Base-by-base conservation (phyloP, 2,888 invertebrate genomes). In the Deilephila elpenor region DNA sequence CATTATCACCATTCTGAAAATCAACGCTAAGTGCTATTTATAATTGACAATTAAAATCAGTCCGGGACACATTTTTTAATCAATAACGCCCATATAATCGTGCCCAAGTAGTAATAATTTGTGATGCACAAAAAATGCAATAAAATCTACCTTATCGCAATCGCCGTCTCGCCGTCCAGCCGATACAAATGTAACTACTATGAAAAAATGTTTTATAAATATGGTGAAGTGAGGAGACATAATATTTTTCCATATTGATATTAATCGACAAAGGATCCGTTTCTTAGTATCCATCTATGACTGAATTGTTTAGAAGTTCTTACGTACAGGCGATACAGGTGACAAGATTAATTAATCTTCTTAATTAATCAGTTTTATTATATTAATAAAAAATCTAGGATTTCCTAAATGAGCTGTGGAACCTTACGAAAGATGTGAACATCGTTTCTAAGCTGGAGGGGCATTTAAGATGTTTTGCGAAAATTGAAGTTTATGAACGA, bases 121-220 rank as follows among this genome's bases (percentile, higher is more conserved):
- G 20, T 20, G 8, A n/a, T 20, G 61, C 29, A 29, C 32, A 61
- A 32, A 59, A 61, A 29, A 29, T 17, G 29, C 44, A 51, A 25
- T 51, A 51, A 67, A 67, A 51, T 51, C 25, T 17, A 6, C 14
- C 25, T 6, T 5, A 44, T 67, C 17, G 25, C 67, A 67, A 51
- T 67, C 17, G 25, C 14, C 17, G 51, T 67, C 44, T 37, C 34
- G n/a, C n/a, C 37, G 51, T 17, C 17, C 11, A 8, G 20, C 44
- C 19, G 37, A 11, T 20, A 17, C 17, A 17, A 51, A 17, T 67
- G 20, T 25, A 25, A 51, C 67, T 25, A 67, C 56, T 56, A 20
- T 67, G 29, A 17, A 67, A 51, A 25, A 51, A 5, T 67, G 67
- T 67, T 67, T 67, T 51, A 67, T 67, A 51, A 67, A 67, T 67